Base-by-base conservation (phyloP, 2,888 invertebrate species). In the Drosophila lutescens region DNA sequence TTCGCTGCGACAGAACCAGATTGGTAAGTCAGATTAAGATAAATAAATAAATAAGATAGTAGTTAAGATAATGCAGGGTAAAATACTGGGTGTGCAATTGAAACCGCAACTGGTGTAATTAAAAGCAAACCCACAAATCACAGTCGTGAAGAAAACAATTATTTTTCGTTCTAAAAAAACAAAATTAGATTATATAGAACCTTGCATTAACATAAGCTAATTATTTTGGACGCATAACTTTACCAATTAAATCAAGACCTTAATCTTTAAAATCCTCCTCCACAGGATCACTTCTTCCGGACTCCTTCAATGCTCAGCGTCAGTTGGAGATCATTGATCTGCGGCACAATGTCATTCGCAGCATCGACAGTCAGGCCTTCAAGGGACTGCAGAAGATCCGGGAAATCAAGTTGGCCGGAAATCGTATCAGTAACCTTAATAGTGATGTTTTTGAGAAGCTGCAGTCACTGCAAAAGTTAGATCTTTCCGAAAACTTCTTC, bases 401-500 rank as follows among this genome's bases (percentile, higher is more conserved):
- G 82, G 93, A 93, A 74, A 93, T 98, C 36, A 95, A 95, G 90
- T 92, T 97, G 53, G 95, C 96, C 2, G 94, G 95, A 76, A 98
- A 98, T 92, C 94, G 96, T 76, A 93, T 98, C 15, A 94, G 94
- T 9, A 95, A 95, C 82, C 94, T 98, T 88, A 97, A 97, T 91
- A 97, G 97, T 90, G 96, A 97, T 89, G 95, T 96, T 57, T 97
- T 97, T 54, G 91, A 92, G 93, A 95, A 96, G 58, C 94, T 96
- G 5, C 94, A 94, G 63, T 95, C 95, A 81, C 93, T 98, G 71
- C 94, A 96, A 82, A 95, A 95, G 80, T 93, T 98, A 76, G 97
- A 98, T 91, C 93, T 98, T 30, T 96, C 97, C 0, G 95, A 96
- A 88, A 98, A 98, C 93, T 97, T 97, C 90, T 95, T 98, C 60